Evolutionary conservation across 1,140 invertebrate species (phyloP).

Genomic region (Tachypleus tridentatus): DNA sequence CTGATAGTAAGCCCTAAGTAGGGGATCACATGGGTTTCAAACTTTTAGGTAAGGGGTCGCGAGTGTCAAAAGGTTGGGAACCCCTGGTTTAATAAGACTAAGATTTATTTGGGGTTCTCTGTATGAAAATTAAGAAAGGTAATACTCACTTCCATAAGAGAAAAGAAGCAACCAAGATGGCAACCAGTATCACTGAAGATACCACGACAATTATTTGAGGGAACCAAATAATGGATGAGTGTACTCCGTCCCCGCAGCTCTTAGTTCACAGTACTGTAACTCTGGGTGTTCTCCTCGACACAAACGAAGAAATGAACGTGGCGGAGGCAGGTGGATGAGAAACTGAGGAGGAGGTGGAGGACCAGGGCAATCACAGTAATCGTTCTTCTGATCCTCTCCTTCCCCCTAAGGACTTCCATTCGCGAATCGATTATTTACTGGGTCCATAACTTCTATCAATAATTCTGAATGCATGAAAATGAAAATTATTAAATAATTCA

Average conservation of each 20-base stretch:
- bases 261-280: conserved; percentile 21
- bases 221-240: conserved; percentile 21
- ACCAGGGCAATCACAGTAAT: conserved; percentile 9
- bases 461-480: too few relatives aligned
- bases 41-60: too few relatives aligned
- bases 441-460: too few relatives aligned
- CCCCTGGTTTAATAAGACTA: too few relatives aligned
- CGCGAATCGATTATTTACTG: too few relatives aligned
- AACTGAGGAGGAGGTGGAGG: conserved; percentile 10
- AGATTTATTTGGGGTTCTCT: too few relatives aligned
- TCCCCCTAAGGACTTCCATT: too few relatives aligned
- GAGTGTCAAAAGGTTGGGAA: too few relatives aligned
- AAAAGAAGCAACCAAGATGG: conserved; percentile 19
- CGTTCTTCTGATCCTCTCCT: neutral
- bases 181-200: conserved; percentile 19
- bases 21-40: too few relatives aligned
- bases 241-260: conserved; percentile 19
- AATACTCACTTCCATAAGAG: conserved; percentile 24
- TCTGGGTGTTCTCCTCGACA: conserved; percentile 7
- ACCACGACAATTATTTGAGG: conserved; percentile 20
- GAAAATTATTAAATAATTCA: too few relatives aligned
- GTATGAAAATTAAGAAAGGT: too few relatives aligned
- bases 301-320: conserved; percentile 2
- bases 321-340: conserved; percentile 11
- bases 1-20: too few relatives aligned